These are phyloP conservation scores for Marronus borbonicus DNA, from an alignment of 2,888 invertebrate species.

Conservation along the genomic window DNA sequence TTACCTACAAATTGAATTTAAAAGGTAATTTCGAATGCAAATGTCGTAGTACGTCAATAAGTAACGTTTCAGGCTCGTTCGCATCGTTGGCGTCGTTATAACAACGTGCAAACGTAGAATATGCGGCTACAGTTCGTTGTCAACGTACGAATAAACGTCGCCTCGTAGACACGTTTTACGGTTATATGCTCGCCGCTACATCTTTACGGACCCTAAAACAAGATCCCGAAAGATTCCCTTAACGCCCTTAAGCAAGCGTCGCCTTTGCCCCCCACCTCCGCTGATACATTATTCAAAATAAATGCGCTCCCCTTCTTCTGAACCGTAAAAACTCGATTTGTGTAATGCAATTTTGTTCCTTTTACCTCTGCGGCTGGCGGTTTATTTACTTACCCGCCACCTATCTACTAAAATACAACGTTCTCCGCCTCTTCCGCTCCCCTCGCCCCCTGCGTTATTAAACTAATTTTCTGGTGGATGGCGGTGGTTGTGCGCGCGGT, in stretches of 20 bases:
- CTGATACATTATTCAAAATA: constrained; percentile 44
- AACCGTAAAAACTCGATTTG: constrained; percentile 47
- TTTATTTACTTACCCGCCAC: constrained; percentile 25
- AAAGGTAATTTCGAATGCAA: too few species aligned
- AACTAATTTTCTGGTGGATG: constrained; percentile 43
- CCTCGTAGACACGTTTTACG: constrained; percentile 19
- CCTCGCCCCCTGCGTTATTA: constrained; percentile 20
- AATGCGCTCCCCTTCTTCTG: constrained; percentile 40
- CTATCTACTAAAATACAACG: constrained; percentile 10
- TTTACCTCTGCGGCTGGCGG: constrained; percentile 21
- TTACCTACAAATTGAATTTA: too few species aligned
- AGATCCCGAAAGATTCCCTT: constrained; percentile 20
- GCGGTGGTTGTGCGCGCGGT: constrained; percentile 14
- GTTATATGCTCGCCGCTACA: constrained; percentile 12
- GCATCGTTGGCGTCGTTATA: background rate
- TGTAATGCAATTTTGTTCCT: constrained; percentile 45
- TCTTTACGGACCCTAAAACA: constrained; percentile 37
- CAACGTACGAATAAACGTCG: constrained; percentile 7
- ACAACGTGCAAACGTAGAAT: constrained; percentile 3
- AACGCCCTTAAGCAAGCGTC: constrained; percentile 10
- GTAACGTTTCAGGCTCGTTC: background rate
- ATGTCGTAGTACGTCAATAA: background rate
- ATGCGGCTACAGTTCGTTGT: background rate
- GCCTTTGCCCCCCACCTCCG: background rate
- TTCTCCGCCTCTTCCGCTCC: background rate